Evolutionary conservation across 2,113 vertebrate species (phyloP).

Genomic region (Neopipo cinnamomea): DNA sequence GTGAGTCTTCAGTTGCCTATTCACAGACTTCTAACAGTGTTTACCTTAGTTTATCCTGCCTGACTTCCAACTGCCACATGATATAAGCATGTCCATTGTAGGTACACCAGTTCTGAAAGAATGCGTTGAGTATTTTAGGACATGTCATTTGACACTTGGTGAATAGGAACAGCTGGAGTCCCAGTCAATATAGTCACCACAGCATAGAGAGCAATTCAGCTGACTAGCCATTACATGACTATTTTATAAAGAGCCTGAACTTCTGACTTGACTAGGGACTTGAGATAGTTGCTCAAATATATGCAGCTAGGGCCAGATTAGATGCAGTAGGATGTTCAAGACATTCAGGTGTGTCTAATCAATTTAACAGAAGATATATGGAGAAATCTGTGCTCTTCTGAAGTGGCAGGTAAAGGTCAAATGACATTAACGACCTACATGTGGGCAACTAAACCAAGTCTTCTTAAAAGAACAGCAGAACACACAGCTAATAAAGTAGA

Average conservation of each 20-base stretch:
- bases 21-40: background rate
- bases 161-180: background rate
- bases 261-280: background rate
- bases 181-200: background rate
- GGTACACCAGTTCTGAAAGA: background rate
- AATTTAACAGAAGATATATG: background rate
- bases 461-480: background rate
- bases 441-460: background rate
- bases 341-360: background rate
- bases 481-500: background rate
- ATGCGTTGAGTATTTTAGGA: background rate
- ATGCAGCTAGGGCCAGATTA: background rate
- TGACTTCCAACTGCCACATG: background rate
- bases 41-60: background rate
- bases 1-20: background rate
- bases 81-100: background rate
- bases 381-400: background rate
- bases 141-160: background rate
- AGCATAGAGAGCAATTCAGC: background rate
- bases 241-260: background rate
- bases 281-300: background rate
- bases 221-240: background rate
- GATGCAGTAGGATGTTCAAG: background rate
- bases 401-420: background rate
- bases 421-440: background rate